These are phyloP conservation scores for Leguminivora glycinivorella DNA, from an alignment of 1,140 invertebrate species.

Conservation along the genomic window DNA sequence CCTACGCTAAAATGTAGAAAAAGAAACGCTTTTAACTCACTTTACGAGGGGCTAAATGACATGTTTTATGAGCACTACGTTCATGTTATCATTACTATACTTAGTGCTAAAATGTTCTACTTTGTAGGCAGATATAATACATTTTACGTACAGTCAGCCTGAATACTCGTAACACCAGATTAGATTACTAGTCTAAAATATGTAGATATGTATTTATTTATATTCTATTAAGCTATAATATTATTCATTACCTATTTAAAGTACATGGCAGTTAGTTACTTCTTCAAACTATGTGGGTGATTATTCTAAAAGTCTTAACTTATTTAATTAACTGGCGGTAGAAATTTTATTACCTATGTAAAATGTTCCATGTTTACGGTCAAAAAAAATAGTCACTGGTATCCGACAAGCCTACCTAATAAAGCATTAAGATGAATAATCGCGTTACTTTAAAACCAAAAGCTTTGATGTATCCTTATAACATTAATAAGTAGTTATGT, in stretches of 20 bases:
- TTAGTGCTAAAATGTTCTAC: background rate
- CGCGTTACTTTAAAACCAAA: no score
- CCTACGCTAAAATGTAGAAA: conserved; percentile 1
- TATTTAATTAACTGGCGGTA: background rate
- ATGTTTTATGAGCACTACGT: background rate
- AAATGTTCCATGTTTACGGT: background rate
- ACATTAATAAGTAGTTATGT: background rate
- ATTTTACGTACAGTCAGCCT: no score
- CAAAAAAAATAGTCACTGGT: background rate
- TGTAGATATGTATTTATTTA: no score
- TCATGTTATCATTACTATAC: background rate
- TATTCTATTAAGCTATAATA: no score
- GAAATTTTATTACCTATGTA: background rate
- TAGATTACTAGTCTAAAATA: no score
- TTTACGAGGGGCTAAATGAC: background rate
- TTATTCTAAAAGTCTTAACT: background rate
- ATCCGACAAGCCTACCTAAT: background rate
- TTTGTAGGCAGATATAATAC: background rate
- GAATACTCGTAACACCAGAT: no score
- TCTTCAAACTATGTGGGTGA: no score
- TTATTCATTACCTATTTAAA: no score
- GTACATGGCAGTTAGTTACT: no score
- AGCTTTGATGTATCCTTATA: background rate
- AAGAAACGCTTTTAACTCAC: background rate
- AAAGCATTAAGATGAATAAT: no score